Conservation (phyloP, 2,113 vertebrate species). For the Thalassoma bifasciatum region DNA sequence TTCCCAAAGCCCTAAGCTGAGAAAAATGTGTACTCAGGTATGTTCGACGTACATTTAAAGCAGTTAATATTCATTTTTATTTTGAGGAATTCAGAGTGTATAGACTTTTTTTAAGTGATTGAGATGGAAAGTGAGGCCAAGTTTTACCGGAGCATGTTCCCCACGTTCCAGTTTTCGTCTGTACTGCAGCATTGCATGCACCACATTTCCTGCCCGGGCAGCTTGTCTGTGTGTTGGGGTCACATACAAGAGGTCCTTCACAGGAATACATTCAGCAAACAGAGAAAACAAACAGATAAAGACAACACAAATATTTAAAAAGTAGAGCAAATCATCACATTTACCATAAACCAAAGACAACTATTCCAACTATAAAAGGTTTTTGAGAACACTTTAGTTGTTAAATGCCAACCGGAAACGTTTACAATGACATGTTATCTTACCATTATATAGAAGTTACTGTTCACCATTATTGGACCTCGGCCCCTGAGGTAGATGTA, state of each 20-base stretch:
- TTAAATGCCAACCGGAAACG: too few species aligned
- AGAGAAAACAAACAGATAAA: constrained; percentile 3
- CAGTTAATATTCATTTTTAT: not conserved
- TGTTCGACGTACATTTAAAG: too few species aligned
- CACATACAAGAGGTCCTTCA: constrained; percentile 87
- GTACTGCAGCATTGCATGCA: constrained; percentile 91
- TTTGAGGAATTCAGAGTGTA: too few species aligned
- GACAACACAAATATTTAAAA: not conserved
- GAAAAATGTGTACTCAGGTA: too few species aligned
- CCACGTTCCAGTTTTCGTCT: constrained; percentile 92
- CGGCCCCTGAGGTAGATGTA: constrained; percentile 92
- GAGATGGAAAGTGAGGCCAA: not conserved
- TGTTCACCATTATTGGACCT: constrained; percentile 94
- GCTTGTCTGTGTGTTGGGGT: constrained; percentile 87
- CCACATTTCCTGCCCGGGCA: constrained; percentile 88
- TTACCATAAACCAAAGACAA: not conserved
- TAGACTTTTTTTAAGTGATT: not conserved
- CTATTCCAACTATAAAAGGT: too few species aligned
- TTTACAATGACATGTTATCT: constrained; percentile 28
- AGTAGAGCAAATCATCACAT: not conserved
- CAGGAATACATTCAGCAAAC: constrained; percentile 4
- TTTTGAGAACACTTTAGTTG: not conserved
- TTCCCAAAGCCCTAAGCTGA: constrained; percentile 89
- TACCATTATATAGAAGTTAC: constrained; percentile 97
- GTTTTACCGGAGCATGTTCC: constrained; percentile 87